Conservation (phyloP, 2,797 vertebrate species). For the Sternotherus odoratus region DNA sequence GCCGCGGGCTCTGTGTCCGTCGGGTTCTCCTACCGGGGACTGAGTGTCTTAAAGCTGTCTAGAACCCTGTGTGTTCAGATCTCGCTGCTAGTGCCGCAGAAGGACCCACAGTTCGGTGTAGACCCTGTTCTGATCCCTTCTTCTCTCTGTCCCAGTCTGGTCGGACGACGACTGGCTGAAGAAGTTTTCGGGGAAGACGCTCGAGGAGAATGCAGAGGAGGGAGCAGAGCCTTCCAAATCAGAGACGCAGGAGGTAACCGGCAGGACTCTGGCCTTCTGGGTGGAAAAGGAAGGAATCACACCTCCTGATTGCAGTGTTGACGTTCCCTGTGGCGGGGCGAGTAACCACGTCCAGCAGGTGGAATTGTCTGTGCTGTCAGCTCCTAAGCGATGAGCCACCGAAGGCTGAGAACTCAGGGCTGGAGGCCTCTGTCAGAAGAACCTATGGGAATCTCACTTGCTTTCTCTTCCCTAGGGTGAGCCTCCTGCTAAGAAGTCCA, state of each 20-base stretch:
- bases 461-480: slow-evolving; percentile 80
- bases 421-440: not conserved
- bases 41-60: accelerated
- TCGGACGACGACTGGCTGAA: slow-evolving; percentile 98
- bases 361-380: not conserved
- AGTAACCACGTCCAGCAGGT: not conserved
- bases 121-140: slow-evolving; percentile 9
- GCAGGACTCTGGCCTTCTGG: not conserved
- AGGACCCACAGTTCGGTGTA: accelerated
- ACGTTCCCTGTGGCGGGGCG: accelerated
- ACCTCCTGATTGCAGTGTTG: not conserved
- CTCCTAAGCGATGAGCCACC: not conserved
- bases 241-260: slow-evolving; percentile 87
- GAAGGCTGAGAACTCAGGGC: accelerated
- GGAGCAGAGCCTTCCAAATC: slow-evolving; percentile 81
- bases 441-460: accelerated
- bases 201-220: slow-evolving; percentile 89
- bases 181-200: slow-evolving; percentile 97
- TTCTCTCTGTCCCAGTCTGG: slow-evolving; percentile 86
- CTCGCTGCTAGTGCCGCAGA: accelerated
- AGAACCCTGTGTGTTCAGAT: accelerated
- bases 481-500: slow-evolving; percentile 90
- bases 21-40: not conserved
- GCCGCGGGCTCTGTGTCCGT: accelerated
- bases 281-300: not conserved